A percentile compares a stretch with the other conserved stretches of the same genome.
Conservation (phyloP, 2,113 vertebrate species). For the Serilophus lunatus region DNA sequence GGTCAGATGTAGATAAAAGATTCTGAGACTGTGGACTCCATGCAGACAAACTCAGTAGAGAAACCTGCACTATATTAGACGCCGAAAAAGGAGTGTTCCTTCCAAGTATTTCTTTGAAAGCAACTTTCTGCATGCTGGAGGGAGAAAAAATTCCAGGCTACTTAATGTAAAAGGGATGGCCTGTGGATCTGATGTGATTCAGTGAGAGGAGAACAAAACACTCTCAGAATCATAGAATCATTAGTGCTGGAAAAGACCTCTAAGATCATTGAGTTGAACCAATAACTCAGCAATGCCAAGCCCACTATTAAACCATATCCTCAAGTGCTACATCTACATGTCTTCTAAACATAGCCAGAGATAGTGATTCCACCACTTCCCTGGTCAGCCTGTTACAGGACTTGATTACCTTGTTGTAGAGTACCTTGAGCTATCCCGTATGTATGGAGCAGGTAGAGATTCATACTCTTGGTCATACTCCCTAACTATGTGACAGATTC, state of each 20-base stretch:
- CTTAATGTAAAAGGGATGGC: neutral
- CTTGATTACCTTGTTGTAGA: neutral
- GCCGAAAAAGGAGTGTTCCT: neutral
- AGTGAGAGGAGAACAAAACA: neutral
- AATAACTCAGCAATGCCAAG: neutral
- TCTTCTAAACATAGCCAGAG: neutral
- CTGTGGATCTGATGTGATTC: neutral
- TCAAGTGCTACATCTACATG: neutral
- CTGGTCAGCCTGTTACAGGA: neutral
- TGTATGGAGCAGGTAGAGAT: neutral
- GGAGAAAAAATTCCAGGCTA: neutral
- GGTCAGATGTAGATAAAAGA: neutral
- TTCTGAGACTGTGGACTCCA: neutral
- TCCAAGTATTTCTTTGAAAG: neutral
- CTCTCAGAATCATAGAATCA: neutral
- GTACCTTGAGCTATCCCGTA: neutral
- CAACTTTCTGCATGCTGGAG: neutral
- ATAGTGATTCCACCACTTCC: neutral
- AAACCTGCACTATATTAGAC: conserved; percentile 15
- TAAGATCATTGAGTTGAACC: fast-evolving
- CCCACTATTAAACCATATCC: neutral
- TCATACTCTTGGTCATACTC: neutral
- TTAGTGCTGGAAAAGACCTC: neutral
- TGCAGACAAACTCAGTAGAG: neutral
- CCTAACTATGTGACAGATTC: neutral